Conservation (phyloP, 2,797 vertebrate genomes). For the Botia almorhae region DNA sequence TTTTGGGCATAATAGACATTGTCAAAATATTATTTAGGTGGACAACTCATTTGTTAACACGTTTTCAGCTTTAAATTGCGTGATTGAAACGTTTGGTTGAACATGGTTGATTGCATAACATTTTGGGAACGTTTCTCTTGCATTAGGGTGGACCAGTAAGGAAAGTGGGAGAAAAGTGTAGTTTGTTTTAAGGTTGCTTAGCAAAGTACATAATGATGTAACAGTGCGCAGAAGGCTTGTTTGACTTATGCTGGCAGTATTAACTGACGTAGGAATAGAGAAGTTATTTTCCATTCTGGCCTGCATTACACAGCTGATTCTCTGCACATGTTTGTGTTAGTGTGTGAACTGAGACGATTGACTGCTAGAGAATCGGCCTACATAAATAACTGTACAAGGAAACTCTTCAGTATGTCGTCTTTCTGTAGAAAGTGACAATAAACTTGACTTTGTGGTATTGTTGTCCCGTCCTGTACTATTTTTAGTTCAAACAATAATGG, state of each 20-base stretch:
- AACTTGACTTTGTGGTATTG: not conserved
- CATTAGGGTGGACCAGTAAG: not conserved
- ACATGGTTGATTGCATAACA: conserved; percentile 13
- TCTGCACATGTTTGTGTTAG: not conserved
- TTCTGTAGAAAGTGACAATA: no score
- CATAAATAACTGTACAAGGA: not conserved
- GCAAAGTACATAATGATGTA: conserved; percentile 63
- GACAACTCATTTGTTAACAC: no score
- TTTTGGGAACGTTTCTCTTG: not conserved
- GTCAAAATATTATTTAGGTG: no score
- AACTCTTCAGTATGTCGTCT: not conserved
- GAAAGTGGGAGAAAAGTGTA: conserved; percentile 25
- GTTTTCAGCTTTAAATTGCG: not conserved
- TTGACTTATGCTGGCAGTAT: conserved; percentile 15
- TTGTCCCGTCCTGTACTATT: not conserved
- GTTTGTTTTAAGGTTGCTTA: conserved; percentile 68
- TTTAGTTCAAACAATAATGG: not conserved
- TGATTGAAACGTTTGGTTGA: not conserved
- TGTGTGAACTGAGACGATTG: not conserved
- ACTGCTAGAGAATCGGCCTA: not conserved
- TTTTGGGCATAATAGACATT: no score
- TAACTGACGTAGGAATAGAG: conserved; percentile 8
- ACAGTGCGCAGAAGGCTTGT: conserved; percentile 52
- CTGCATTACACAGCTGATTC: not conserved
- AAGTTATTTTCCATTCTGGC: conserved; percentile 33